These are phyloP conservation scores for Phrynosoma blainvillii DNA, from an alignment of 2,113 vertebrate genomes.

Conservation along the genomic window DNA sequence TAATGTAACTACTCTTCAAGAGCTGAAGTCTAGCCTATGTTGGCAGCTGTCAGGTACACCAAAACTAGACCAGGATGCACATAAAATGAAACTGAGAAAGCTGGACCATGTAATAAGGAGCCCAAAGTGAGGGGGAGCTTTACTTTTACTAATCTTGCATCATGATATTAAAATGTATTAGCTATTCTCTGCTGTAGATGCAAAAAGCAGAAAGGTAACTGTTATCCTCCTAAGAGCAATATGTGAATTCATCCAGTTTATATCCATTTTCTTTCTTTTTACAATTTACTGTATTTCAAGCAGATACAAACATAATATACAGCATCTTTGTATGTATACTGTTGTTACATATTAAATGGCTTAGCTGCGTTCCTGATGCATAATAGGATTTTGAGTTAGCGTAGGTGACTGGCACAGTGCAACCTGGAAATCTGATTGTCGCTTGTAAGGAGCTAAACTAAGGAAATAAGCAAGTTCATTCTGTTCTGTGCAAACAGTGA, in stretches of 20 bases:
- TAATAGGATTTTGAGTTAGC: not conserved
- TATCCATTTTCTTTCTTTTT: not conserved
- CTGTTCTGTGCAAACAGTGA: not conserved
- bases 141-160: not conserved
- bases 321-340: not conserved
- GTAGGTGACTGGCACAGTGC: not conserved
- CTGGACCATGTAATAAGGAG: not conserved
- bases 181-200: not conserved
- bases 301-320: not conserved
- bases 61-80: not conserved
- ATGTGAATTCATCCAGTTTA: not conserved
- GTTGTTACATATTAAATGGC: not conserved
- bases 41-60: not conserved
- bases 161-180: not conserved
- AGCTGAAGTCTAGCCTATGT: not conserved
- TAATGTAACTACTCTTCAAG: not conserved
- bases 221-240: not conserved
- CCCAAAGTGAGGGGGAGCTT: too few species aligned
- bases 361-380: not conserved
- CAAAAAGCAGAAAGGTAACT: not conserved
- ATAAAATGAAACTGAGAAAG: not conserved
- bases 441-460: not conserved
- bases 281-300: not conserved
- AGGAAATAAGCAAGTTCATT: not conserved
- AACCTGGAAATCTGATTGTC: not conserved